Conservation (phyloP, 2,113 vertebrate species). For the Elachura formosa region DNA sequence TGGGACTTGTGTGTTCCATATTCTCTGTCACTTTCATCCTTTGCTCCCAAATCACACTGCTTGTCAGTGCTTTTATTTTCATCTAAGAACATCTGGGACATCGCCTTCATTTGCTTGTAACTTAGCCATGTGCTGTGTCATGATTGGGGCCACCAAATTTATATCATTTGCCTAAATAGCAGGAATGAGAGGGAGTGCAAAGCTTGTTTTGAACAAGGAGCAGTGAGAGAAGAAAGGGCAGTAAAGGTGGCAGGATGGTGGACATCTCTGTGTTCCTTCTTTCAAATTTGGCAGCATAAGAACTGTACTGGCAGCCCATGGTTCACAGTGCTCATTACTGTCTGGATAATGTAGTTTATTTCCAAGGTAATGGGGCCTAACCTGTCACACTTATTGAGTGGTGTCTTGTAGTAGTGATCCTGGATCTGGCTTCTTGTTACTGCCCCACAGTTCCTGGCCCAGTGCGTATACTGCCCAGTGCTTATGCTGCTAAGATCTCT, state of each 20-base stretch:
- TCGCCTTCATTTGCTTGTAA: neutral
- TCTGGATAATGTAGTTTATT: neutral
- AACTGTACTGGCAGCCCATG: neutral
- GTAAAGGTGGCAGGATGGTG: neutral
- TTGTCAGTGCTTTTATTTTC: neutral
- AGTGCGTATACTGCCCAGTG: neutral
- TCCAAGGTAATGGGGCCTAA: neutral
- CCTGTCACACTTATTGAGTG: neutral
- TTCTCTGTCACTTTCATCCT: neutral
- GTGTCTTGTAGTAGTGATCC: neutral
- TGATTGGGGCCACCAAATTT: neutral
- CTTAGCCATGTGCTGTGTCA: neutral
- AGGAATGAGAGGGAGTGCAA: neutral
- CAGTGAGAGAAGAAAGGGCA: neutral
- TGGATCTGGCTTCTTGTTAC: neutral
- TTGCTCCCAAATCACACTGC: neutral
- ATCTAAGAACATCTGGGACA: neutral
- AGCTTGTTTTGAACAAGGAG: neutral
- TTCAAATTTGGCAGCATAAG: neutral
- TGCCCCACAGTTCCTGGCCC: neutral
- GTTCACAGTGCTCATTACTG: neutral
- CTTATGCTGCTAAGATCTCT: neutral
- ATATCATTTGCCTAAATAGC: neutral
- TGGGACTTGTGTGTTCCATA: fast-evolving
- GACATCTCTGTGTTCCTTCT: neutral